Percentiles rank a stretch among this genome's conserved stretches.
Conservation (phyloP, 2,797 vertebrate species). For the Schizopygopsis malacanthus region DNA sequence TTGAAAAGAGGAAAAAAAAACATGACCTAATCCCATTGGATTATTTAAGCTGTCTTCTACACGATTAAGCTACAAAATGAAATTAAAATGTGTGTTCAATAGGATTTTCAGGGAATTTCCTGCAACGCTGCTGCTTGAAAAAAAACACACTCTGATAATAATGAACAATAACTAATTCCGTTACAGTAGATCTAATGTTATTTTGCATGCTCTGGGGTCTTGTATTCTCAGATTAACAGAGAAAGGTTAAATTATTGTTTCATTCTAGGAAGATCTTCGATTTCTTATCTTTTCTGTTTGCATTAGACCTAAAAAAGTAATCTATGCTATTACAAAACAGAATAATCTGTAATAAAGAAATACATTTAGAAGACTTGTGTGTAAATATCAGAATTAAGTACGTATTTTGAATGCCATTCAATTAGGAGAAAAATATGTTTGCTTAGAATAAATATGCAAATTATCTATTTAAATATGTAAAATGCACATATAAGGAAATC, state of each 20-base stretch:
- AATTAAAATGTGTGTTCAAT: slow-evolving; percentile 81
- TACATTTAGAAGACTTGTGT: not conserved
- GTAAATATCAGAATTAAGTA: not conserved
- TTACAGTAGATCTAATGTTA: slow-evolving; percentile 78
- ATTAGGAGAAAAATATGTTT: not conserved
- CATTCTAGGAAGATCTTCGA: slow-evolving; percentile 80
- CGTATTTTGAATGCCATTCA: not conserved
- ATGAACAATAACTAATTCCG: slow-evolving; percentile 83
- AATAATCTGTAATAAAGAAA: slow-evolving; percentile 6
- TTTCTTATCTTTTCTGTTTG: slow-evolving; percentile 71
- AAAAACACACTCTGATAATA: slow-evolving; percentile 70
- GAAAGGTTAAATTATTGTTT: slow-evolving; percentile 76
- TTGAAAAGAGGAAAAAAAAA: slow-evolving; percentile 61
- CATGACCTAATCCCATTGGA: slow-evolving; percentile 75
- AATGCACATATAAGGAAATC: not conserved
- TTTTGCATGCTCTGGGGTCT: slow-evolving; percentile 38
- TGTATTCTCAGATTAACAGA: slow-evolving; percentile 70
- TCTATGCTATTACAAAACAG: slow-evolving; percentile 9
- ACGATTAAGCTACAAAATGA: slow-evolving; percentile 76
- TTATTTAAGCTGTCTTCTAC: slow-evolving; percentile 77
- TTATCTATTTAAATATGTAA: not conserved
- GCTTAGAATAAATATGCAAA: not conserved
- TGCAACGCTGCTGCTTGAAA: slow-evolving; percentile 71
- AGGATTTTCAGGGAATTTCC: slow-evolving; percentile 81
- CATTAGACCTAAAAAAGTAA: slow-evolving; percentile 63